These are phyloP conservation scores for Pterocles orientalis DNA, from an alignment of 2,113 vertebrate species.

Conservation along the genomic window DNA sequence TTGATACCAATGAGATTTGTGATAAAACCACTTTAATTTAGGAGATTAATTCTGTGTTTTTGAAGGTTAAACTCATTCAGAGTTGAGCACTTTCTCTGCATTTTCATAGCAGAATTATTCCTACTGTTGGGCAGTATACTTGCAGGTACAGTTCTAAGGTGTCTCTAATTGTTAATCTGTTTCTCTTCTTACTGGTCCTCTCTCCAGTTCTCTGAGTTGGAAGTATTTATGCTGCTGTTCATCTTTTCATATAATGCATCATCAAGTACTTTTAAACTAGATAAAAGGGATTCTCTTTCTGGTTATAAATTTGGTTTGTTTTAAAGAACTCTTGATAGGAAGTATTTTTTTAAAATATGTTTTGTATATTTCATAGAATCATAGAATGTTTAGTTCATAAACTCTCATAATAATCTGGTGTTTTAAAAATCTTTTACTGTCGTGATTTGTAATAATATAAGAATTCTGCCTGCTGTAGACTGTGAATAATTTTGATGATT, in stretches of 20 bases:
- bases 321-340: not conserved
- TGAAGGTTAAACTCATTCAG: not conserved
- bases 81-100: not conserved
- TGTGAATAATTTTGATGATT: not conserved
- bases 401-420: not conserved
- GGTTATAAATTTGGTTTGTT: not conserved
- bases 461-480: not conserved
- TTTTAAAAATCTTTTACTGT: not conserved
- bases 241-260: not conserved
- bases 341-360: not conserved
- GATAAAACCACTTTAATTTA: not conserved
- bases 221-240: not conserved
- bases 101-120: not conserved
- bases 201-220: not conserved
- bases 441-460: not conserved
- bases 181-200: not conserved
- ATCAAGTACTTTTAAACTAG: not conserved
- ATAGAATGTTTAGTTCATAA: not conserved
- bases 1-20: not conserved
- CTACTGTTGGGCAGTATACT: not conserved
- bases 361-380: not conserved
- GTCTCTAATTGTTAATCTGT: not conserved
- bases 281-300: not conserved
- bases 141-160: not conserved
- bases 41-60: not conserved